Evolutionary conservation across 2,113 vertebrate genomes (phyloP), one percentile per base, ranked within the genome.

Genomic region (Pelmatolapia mariae): DNA sequence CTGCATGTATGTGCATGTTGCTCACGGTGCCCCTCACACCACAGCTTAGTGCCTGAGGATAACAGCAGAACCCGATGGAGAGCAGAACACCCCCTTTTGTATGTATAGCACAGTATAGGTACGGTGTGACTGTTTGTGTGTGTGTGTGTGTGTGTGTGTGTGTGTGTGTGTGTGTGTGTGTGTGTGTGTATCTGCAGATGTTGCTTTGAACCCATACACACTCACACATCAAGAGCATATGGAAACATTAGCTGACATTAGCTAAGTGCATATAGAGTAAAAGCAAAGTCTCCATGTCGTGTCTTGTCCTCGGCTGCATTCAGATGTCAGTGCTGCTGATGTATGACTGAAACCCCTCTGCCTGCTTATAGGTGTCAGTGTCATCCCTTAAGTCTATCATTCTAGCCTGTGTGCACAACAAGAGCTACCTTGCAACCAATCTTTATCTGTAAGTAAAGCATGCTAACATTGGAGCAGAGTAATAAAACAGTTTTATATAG

Each of bases 1-100:
- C 85, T 92, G 89, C 92, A 56, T 91, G 93, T 94, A 93, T 88
- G 86, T 91, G 90, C 91, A 90, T 89, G 94, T 90, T 88, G 87
- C 81, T 89, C 86, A 5, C 0, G 54, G 56, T 85, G 24, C 87
- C 78, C 82, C 71, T 85, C 80, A 81, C 79, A 50, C 81, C 24
- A 45, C 19, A 82, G 68, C 57, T 63, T 5, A 86, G 66, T 43
- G 91, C 90, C 89, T 86, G 63, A 5, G 89, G 92, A 86, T 24
- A 89, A 26, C 63, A 50, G 5, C 45, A 85, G 63, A 31, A 59
- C 24, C 54, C 61, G 68, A 88, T 76, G 22, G 53, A 91, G 82
- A 86, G 61, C 89, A 87, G 84, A 83, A 61, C 31, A 36, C 10
- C 56, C 6, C 8, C 3, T 6, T 45, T 57, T 84, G 33, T 82